phyloP scores from a whole-genome alignment of 1,140 invertebrate species.

The Monochamus saltuarius region DNA sequence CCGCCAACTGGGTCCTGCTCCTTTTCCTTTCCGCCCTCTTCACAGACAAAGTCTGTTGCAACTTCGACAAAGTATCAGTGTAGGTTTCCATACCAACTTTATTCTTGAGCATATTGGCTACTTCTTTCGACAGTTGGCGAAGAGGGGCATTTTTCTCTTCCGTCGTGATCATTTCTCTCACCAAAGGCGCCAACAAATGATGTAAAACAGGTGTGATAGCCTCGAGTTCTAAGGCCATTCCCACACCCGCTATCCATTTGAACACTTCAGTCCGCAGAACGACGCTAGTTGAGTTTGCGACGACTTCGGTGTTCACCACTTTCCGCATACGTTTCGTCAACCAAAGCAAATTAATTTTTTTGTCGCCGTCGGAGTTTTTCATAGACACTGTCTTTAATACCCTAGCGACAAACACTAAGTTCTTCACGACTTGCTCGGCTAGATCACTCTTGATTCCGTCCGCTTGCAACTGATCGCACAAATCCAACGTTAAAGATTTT shows the following conservation, averaged over 20 bases:
- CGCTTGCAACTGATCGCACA: conserved; percentile 71
- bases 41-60: conserved; percentile 61
- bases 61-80: conserved; percentile 57
- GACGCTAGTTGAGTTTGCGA: conserved; percentile 58
- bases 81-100: conserved; percentile 67
- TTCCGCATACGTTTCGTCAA: conserved; percentile 67
- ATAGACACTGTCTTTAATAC: conserved; percentile 59
- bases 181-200: conserved; percentile 65
- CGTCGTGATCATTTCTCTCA: conserved; percentile 63
- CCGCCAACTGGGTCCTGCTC: conserved; percentile 63
- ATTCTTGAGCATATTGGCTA: conserved; percentile 65
- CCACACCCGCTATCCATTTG: conserved; percentile 70
- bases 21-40: conserved; percentile 68
- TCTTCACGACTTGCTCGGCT: conserved; percentile 70
- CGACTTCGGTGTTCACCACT: conserved; percentile 72
- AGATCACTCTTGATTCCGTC: conserved; percentile 59
- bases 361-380: conserved; percentile 44
- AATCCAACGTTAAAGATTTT: conserved; percentile 68
- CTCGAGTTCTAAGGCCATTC: conserved; percentile 59
- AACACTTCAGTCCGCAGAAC: conserved; percentile 68
- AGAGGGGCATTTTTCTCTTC: conserved; percentile 59
- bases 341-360: conserved; percentile 63
- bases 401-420: conserved; percentile 69
- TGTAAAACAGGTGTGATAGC: conserved; percentile 57
- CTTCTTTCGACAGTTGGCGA: conserved; percentile 64